A percentile compares a stretch with the other conserved stretches of the same genome.
Conservation (phyloP, 92 coral and sea anemone genomes). For the Phenganax marumi region DNA sequence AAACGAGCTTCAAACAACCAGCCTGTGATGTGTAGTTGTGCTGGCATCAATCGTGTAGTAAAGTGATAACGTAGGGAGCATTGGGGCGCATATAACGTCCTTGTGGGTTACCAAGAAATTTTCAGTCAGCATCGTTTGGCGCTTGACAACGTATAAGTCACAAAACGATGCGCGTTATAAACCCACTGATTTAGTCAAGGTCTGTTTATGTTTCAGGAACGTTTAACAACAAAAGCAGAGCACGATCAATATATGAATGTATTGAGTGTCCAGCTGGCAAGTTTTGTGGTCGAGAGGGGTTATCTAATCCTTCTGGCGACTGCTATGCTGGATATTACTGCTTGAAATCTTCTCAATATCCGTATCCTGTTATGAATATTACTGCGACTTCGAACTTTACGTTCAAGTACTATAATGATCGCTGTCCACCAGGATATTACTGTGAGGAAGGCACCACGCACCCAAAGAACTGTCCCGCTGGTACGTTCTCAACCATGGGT, state of each 20-base stretch:
- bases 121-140: no score
- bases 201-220: conserved; percentile 59
- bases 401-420: conserved; percentile 74
- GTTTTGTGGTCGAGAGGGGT: conserved; percentile 79
- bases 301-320: conserved; percentile 68
- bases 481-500: conserved; percentile 87
- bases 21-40: no score
- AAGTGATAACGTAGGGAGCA: no score
- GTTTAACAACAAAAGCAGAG: conserved; percentile 68
- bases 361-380: conserved; percentile 73
- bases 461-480: conserved; percentile 82
- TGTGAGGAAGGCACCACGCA: conserved; percentile 76
- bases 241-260: conserved; percentile 71
- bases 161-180: not conserved
- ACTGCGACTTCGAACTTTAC: conserved; percentile 63
- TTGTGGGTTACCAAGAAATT: no score
- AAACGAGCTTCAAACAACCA: no score
- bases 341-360: conserved; percentile 70
- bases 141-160: not conserved
- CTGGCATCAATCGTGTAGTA: no score
- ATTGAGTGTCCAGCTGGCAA: conserved; percentile 73
- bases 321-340: conserved; percentile 93
- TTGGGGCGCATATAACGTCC: no score
- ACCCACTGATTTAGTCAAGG: not conserved
- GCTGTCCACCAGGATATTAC: conserved; percentile 95